These are phyloP conservation scores for Caenorhabditis imperialis DNA, from an alignment of 2,888 invertebrate species.

Conservation along the genomic window DNA sequence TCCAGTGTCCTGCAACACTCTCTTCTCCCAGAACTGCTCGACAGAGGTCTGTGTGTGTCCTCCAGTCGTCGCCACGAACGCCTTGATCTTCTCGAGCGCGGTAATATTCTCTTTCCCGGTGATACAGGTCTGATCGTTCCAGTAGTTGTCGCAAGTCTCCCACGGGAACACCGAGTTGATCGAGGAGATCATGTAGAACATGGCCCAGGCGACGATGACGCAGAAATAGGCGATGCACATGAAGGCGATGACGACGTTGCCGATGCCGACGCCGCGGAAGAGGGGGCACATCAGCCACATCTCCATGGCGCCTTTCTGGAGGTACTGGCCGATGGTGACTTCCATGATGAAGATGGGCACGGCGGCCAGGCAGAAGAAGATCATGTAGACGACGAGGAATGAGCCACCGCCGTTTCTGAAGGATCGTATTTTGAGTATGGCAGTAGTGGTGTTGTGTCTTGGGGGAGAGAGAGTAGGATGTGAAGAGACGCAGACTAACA, in stretches of 20 bases:
- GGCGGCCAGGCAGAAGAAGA: conserved; percentile 77
- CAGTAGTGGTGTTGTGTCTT: background rate
- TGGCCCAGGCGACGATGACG: conserved; percentile 78
- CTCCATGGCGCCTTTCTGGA: conserved; percentile 78
- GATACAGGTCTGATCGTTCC: conserved; percentile 66
- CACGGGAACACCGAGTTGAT: conserved; percentile 75
- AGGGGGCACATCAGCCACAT: conserved; percentile 78
- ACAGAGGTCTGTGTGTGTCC: conserved; percentile 74
- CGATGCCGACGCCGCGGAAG: conserved; percentile 78
- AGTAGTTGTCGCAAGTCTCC: conserved; percentile 76
- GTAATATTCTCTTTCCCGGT: conserved; percentile 68
- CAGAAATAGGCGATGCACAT: conserved; percentile 78
- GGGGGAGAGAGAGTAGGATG: background rate
- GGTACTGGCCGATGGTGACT: conserved; percentile 78
- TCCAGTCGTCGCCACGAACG: conserved; percentile 46
- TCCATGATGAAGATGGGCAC: conserved; percentile 77
- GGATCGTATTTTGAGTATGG: background rate
- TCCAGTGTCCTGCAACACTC: conserved; percentile 75
- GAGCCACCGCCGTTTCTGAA: conserved; percentile 78
- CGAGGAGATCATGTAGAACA: conserved; percentile 78
- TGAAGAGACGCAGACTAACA: no score
- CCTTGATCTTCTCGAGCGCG: conserved; percentile 50
- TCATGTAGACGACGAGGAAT: conserved; percentile 76
- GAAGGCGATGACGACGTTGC: conserved; percentile 78
- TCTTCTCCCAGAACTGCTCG: conserved; percentile 78